Percentiles rank a stretch among this genome's conserved stretches.
These are phyloP conservation scores for Octonoba sinensis DNA, from an alignment of 2,888 invertebrate genomes.

Conservation along the genomic window DNA sequence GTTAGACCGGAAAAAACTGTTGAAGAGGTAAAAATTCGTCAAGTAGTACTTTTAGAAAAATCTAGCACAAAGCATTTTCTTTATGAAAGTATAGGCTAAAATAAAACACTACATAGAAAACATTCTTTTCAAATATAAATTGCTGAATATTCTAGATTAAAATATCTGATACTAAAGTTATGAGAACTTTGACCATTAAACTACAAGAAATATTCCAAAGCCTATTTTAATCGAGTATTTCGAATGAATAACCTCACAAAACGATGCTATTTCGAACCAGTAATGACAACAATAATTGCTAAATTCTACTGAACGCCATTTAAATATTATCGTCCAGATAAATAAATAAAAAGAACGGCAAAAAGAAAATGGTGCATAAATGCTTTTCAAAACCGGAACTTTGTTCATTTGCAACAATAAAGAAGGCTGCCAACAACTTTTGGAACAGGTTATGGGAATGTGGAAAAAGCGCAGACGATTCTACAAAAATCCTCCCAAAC, in stretches of 20 bases:
- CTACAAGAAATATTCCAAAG: too few species aligned
- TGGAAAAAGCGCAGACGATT: constrained; percentile 22
- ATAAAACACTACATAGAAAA: too few species aligned
- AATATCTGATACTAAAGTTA: too few species aligned
- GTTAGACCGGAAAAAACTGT: too few species aligned
- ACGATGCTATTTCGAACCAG: background rate
- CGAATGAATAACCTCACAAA: background rate
- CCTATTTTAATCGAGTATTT: too few species aligned
- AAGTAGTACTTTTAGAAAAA: too few species aligned
- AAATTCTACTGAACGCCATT: background rate
- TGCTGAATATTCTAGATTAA: too few species aligned
- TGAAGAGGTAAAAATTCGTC: too few species aligned
- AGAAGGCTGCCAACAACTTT: constrained; percentile 1
- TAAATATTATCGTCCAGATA: background rate
- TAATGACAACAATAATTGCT: constrained; percentile 1
- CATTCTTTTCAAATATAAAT: too few species aligned
- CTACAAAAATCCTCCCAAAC: constrained; percentile 21
- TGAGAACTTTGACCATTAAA: too few species aligned
- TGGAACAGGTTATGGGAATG: constrained; percentile 16
- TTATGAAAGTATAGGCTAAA: too few species aligned
- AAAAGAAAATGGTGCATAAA: background rate
- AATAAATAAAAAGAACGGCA: background rate
- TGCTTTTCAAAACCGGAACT: constrained; percentile 1
- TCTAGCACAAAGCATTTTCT: too few species aligned
- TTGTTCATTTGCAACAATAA: constrained; percentile 21